Percentiles rank a stretch among this genome's conserved stretches.
Evolutionary conservation across 2,797 vertebrate species (phyloP).

Genomic region (Anas acuta): DNA sequence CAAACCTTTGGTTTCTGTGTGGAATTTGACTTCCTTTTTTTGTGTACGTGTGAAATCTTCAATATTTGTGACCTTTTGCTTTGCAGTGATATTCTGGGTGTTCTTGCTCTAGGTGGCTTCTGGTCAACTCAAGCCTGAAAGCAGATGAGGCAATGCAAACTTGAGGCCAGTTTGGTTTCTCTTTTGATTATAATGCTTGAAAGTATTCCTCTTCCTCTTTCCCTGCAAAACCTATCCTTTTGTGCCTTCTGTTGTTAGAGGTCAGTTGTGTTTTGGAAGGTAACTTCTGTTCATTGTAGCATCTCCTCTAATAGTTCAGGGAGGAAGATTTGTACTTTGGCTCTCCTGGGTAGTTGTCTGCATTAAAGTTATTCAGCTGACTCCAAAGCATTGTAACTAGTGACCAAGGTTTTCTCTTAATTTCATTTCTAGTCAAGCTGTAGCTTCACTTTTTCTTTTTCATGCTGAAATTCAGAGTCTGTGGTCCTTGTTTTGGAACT

Average conservation of each 20-base stretch:
- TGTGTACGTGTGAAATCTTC: not conserved
- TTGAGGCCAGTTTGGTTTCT: not conserved
- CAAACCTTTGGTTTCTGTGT: not conserved
- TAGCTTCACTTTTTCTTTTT: not conserved
- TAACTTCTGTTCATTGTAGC: not conserved
- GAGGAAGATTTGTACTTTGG: not conserved
- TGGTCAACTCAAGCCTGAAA: not conserved
- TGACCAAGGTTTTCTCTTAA: not conserved
- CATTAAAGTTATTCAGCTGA: not conserved
- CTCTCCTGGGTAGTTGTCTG: not conserved
- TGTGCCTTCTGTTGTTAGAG: not conserved
- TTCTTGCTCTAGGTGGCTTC: not conserved
- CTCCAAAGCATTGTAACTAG: not conserved
- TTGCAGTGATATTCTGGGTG: not conserved
- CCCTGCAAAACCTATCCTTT: not conserved
- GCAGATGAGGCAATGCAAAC: not conserved
- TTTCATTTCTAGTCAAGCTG: not conserved
- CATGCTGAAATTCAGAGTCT: not conserved
- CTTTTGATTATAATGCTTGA: not conserved
- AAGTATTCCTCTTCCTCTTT: not conserved
- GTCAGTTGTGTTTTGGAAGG: not conserved
- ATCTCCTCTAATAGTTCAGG: not conserved
- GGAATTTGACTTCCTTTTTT: conserved; percentile 31
- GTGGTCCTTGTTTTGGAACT: not conserved
- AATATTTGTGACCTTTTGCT: not conserved